phyloP scores from a whole-genome alignment of 2,888 invertebrate species.

The Sepioteuthis lessoniana region DNA sequence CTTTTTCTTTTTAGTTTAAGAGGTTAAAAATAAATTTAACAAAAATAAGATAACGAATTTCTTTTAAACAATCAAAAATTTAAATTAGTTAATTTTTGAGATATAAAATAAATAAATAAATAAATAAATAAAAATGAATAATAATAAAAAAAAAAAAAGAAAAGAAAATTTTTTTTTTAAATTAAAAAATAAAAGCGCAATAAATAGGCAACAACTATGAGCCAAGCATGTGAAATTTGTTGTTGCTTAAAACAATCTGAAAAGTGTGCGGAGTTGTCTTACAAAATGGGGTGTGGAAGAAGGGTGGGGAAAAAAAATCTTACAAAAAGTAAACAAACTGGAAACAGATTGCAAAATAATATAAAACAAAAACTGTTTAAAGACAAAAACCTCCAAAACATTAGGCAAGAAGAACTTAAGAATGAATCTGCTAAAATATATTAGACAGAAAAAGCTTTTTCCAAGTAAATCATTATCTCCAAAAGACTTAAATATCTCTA shows the following conservation, averaged over 20 bases:
- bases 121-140: neutral
- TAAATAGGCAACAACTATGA: slow-evolving; percentile 21
- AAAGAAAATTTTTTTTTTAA: neutral
- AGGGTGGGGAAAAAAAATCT: neutral
- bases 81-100: neutral
- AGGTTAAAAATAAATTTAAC: neutral
- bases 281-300: neutral
- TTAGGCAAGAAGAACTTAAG: neutral
- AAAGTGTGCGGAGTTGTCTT: slow-evolving; percentile 21
- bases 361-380: neutral
- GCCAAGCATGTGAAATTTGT: neutral
- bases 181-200: neutral
- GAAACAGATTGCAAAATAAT: neutral
- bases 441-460: neutral
- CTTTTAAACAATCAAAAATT: neutral
- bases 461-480: neutral
- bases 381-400: neutral
- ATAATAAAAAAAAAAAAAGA: neutral
- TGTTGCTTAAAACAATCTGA: slow-evolving; percentile 24
- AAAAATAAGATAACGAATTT: neutral
- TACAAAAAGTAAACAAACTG: neutral
- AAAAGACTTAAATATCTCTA: neutral
- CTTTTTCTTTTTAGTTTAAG: neutral
- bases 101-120: neutral
- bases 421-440: slow-evolving; percentile 23